Base-by-base conservation (phyloP, 1,140 invertebrate genomes). In the Drosophila sulfurigaster region DNA sequence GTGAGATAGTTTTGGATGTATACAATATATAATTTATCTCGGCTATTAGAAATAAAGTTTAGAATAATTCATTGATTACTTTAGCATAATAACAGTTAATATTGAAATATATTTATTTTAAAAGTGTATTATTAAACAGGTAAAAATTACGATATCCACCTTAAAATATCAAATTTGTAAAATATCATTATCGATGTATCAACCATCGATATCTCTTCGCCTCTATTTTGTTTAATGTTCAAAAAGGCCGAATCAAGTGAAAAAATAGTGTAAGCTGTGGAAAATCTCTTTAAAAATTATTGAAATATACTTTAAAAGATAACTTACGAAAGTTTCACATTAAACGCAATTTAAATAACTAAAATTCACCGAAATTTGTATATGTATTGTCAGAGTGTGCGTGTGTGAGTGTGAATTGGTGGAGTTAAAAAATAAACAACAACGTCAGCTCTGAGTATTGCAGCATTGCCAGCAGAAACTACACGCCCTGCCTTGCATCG, bases 381-480 rank as follows among this genome's bases (percentile, higher is more conserved):
- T 49, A 79, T 56, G 63, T 49, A 49, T 57, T 32, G 35, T 56
- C 49, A 41, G 43, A 15, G 73, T 69, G 74, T 78, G 66, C 6
- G 15, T 46, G 62, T 67, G 78, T 54, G 15, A 62, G 75, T 78
- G 43, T 59, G 43, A 66, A 65, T 63, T 71, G 69, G 72, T 75
- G 75, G 76, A 58, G 71, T 68, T 83, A 82, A 67, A 87, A 89
- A 87, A 83, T 68, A 80, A 87, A 87, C 77, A 87, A 87, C 77
- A 83, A 88, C 80, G 72, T 78, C 77, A 78, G 62, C 69, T 74
- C 45, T 72, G 56, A 59, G 56, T n/a, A 30, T 1, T 25, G 16
- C 66, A 80, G 83, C 85, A 82, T 89, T 87, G 83, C 83, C 83
- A 87, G 67, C 83, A 80, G 30, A 49, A 81, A 83, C 38, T 69